Conservation (phyloP, 1,140 invertebrate genomes). For the Zeugodacus cucurbitae region DNA sequence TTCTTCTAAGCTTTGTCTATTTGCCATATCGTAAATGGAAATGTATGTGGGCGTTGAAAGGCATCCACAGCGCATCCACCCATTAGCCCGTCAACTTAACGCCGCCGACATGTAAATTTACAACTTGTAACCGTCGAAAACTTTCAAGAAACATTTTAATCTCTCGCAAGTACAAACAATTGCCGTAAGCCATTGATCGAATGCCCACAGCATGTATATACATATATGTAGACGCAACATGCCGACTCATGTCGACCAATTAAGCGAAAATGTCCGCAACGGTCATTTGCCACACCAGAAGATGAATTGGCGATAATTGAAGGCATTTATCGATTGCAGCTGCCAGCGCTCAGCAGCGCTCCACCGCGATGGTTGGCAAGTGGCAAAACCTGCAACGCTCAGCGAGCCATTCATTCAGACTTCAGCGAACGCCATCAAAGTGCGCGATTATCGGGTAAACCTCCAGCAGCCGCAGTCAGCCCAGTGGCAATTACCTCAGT, state of each 20-base stretch:
- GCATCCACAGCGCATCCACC: neutral
- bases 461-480: conserved; percentile 25
- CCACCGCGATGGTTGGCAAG: neutral
- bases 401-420: neutral
- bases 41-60: too few species aligned
- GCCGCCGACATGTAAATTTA: neutral
- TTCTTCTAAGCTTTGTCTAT: too few species aligned
- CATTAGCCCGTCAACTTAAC: neutral
- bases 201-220: neutral
- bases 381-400: neutral
- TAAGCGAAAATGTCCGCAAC: conserved; percentile 10
- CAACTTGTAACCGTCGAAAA: neutral
- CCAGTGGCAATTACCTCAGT: neutral
- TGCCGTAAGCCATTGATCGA: neutral
- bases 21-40: too few species aligned
- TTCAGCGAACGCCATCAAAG: neutral
- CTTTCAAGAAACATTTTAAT: conserved; percentile 20
- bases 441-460: neutral
- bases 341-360: neutral
- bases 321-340: conserved; percentile 39
- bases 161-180: neutral
- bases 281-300: conserved; percentile 36
- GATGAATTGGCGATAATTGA: conserved; percentile 42
- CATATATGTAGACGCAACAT: neutral
- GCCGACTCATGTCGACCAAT: conserved; percentile 10